Evolutionary conservation across 2,888 invertebrate genomes (phyloP), one percentile per base, ranked within the genome.

Genomic region (Sussaba pulchella): DNA sequence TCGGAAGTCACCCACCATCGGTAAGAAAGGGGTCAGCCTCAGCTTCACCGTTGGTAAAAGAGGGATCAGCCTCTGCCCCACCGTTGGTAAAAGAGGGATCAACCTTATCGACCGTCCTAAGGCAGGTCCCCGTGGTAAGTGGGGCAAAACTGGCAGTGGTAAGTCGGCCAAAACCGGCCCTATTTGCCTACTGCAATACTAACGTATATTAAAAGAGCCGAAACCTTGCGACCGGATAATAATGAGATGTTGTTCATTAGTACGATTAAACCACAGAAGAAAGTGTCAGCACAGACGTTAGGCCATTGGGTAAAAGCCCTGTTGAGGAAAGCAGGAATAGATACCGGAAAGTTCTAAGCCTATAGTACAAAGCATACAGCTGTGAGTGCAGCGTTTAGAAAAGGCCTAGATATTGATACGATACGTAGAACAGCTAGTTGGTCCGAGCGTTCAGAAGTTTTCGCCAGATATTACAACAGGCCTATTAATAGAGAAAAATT

Each of bases 291-390:
- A 3, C 82, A 84, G 54, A 83, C 84, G 9, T 76, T 84, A n/a
- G 73, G 81, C n/a, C 82, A 83, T 52, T 85, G 83, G 81, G 71
- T 85, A 41, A 83, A 86, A 73, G 45, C 78, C 0, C 24, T 82
- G 1, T 57, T 83, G 6, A 24, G 8, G 9, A 79, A 84, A 66
- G 78, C 73, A 14, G 84, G 81, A 14, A 71, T 84, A n/a, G 75
- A 85, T 70, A 85, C 69, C n/a, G 64, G 76, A n/a, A 50, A 54
- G 31, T 84, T 82, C 21, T 69, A 72, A 43, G 83, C 82, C 5
- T 81, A 83, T 17, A 82, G 70, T 36, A 69, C 82, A 31, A 47
- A 72, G 26, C 83, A 85, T 59, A 82, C 83, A 14, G 67, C 80
- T 19, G 70, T 81, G 21, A 83, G 81, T 2, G 64, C 78, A 19